Base-by-base conservation (phyloP, 2,797 vertebrate genomes). In the Anisognathus igniventris region DNA sequence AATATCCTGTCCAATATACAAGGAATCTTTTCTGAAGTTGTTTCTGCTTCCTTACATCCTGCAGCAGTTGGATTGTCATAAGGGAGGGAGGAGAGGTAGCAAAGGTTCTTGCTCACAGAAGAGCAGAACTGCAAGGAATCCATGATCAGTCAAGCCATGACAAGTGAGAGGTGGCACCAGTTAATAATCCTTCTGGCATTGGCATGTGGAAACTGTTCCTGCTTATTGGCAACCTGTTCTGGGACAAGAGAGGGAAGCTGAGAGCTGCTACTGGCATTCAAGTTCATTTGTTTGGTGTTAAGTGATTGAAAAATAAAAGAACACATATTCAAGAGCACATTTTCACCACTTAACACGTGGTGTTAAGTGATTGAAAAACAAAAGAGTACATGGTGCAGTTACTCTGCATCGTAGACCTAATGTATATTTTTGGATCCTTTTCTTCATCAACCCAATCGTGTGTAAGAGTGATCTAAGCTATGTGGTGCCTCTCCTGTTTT, bases 61-160 rank as follows among this genome's bases (percentile, higher is more conserved):
- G 47, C 30, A 75, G 73, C 3, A 2, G 11, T 2, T 93, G 75
- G n/a, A 19, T 31, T 62, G 19, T 22, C 0, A 0, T 31, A 17
- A 74, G 31, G 77, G 39, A 77, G 40, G 14, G 20, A 11, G 28
- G 9, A 31, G 20, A 61, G 37, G 24, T 28, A 64, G n/a, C n/a
- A 86, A 24, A 67, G 39, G 5, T 30, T 45, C 35, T 19, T 48
- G 19, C 61, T 86, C 0, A 0, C 24, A 2, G 35, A 75, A 72
- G n/a, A 68, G 30, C 24, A 77, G 61, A 86, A 18, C 28, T 84
- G 70, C 16, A 44, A 54, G 45, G 39, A 84, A 78, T 20, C 66
- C 31, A 3, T 9, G 12, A 72, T n/a, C 37, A 66, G 47, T 94
- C 77, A 88, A 88, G 86, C 66, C 0, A 0, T 67, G 56, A 67